Conservation (phyloP, 2,797 vertebrate genomes). For the Sebastes oblongus region DNA sequence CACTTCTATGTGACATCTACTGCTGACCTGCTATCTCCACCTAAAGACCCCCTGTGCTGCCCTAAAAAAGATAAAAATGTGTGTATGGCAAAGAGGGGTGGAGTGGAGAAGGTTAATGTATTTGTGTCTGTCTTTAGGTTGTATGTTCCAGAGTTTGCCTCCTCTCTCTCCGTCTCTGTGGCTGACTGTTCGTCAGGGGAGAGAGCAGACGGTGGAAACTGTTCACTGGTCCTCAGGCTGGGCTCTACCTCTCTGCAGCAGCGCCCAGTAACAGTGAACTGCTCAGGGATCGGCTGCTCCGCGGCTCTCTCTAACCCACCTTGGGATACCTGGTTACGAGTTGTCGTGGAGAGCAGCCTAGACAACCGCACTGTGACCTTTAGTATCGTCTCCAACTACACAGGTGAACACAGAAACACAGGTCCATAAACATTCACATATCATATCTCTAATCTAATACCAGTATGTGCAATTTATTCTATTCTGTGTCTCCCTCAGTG, state of each 20-base stretch:
- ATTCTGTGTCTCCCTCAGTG: slow-evolving; percentile 70
- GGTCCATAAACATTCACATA: not conserved
- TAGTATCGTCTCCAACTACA: slow-evolving; percentile 80
- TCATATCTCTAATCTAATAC: not conserved
- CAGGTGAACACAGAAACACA: slow-evolving; percentile 78
- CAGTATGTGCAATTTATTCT: not conserved
- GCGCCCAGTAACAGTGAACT: slow-evolving; percentile 81
- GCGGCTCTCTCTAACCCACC: slow-evolving; percentile 83
- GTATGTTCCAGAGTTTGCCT: slow-evolving; percentile 88
- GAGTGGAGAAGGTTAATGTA: not conserved
- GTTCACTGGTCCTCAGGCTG: slow-evolving; percentile 81
- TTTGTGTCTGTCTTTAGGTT: slow-evolving; percentile 75
- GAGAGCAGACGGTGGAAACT: slow-evolving; percentile 41
- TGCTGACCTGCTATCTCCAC: no score
- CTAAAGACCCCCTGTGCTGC: no score
- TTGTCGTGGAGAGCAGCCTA: slow-evolving; percentile 82
- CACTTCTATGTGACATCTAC: no score
- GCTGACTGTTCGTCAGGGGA: slow-evolving; percentile 73
- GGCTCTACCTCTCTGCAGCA: slow-evolving; percentile 83
- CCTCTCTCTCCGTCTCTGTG: slow-evolving; percentile 82
- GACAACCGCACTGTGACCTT: slow-evolving; percentile 77
- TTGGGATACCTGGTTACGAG: slow-evolving; percentile 90
- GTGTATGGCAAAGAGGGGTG: no score
- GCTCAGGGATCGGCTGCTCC: slow-evolving; percentile 78
- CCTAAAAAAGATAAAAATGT: no score